Evolutionary conservation across 2,113 vertebrate genomes (phyloP), one percentile per base, ranked within the genome.

Genomic region (Diglossa brunneiventris): DNA sequence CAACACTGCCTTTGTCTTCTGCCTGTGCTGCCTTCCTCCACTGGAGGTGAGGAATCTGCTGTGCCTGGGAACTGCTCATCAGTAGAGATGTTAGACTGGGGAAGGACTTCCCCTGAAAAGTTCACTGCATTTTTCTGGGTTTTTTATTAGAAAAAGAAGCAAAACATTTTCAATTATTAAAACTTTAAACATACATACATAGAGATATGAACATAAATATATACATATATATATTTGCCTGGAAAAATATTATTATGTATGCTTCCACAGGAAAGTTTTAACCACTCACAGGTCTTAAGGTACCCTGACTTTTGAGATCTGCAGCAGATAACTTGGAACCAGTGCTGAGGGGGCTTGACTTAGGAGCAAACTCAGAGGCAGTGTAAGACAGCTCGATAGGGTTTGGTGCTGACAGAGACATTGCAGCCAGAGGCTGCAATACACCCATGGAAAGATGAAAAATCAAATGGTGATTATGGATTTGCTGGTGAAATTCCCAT

Each of bases 321-420:
- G 47, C 33, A 74, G 33, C 33, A 79, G 46, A 41, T 58, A 59
- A 55, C 30, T 59, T 37, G 22, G 9, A 70, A 52, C 13, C 1
- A 13, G 0, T 1, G 3, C 13, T 3, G 28, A 20, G 4, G 10
- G 11, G n/a, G 9, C 15, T 35, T 87, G 61, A 28, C 15, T 83
- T 0, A 2, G 46, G 68, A 53, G 11, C 0, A 1, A 53, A 53
- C 42, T 39, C 52, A 77, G 58, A 63, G 44, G 21, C 37, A 59
- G 33, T 5, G 10, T 15, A 46, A 50, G 23, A 63, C 16, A 41
- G 10, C 17, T 37, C 39, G 24, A 31, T 22, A 24, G 18, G 23
- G 14, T 61, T 83, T 67, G 30, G 11, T 68, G 52, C 47, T 59
- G 52, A 20, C 28, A 53, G 27, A 73, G 59, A 31, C 15, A 11